Percentiles rank a stretch among this genome's conserved stretches.
Evolutionary conservation across 2,888 invertebrate species (phyloP).

Genomic region (Meloe dianella): DNA sequence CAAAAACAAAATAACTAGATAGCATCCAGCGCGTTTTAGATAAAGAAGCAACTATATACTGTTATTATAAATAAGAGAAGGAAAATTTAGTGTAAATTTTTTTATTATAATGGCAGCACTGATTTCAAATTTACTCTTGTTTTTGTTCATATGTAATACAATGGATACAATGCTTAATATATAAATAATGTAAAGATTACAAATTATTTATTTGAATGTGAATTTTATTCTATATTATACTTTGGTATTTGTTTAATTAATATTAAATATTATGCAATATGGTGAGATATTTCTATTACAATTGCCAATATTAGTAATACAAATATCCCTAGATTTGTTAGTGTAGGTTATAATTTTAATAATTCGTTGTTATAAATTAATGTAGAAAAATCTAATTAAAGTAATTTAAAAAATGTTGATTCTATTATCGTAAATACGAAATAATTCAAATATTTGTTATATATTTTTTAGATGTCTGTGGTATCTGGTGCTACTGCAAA

Average conservation of each 20-base stretch:
- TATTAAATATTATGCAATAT: slow-evolving; percentile 1
- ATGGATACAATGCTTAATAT: too few species aligned
- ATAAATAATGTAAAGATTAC: too few species aligned
- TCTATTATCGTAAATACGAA: too few species aligned
- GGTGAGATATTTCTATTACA: background rate
- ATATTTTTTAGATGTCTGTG: background rate
- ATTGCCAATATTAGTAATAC: background rate
- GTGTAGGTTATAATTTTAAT: background rate
- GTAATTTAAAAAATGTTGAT: too few species aligned
- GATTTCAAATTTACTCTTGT: background rate
- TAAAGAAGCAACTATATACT: background rate
- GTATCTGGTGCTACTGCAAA: background rate
- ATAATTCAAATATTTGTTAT: too few species aligned
- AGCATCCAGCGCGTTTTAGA: background rate
- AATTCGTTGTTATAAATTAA: too few species aligned
- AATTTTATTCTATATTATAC: too few species aligned
- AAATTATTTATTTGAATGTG: too few species aligned
- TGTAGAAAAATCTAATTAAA: too few species aligned
- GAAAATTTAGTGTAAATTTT: background rate
- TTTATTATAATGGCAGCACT: background rate
- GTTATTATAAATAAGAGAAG: background rate
- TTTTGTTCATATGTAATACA: too few species aligned
- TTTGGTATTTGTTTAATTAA: too few species aligned
- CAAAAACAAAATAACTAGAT: slow-evolving; percentile 2
- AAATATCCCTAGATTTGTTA: background rate